Evolutionary conservation across 2,888 invertebrate genomes (phyloP).

Genomic region (Heliconius hortense): DNA sequence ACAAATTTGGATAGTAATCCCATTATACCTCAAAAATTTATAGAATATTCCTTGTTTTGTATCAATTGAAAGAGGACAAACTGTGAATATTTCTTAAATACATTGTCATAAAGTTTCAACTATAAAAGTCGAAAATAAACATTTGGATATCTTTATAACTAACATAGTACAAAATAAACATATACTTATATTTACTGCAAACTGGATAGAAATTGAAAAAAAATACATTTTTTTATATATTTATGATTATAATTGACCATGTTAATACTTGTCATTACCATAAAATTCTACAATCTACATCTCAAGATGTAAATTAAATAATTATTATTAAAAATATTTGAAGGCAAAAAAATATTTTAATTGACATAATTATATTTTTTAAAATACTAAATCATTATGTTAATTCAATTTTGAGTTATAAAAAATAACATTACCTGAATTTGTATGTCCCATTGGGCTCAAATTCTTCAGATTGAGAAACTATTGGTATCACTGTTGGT

Average conservation of each 20-base stretch:
- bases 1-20: too few relatives aligned
- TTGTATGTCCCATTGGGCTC: conserved; percentile 79
- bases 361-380: background rate
- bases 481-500: conserved; percentile 74
- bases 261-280: too few relatives aligned
- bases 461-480: conserved; percentile 77
- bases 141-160: background rate
- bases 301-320: background rate
- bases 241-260: too few relatives aligned
- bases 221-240: too few relatives aligned
- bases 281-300: background rate
- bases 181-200: too few relatives aligned
- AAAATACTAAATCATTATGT: background rate
- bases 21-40: too few relatives aligned
- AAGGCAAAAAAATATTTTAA: background rate
- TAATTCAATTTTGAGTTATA: background rate
- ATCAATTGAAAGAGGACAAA: too few relatives aligned
- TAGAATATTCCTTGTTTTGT: too few relatives aligned
- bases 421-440: conserved; percentile 61
- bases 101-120: too few relatives aligned
- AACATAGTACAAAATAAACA: background rate
- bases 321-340: background rate
- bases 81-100: too few relatives aligned
- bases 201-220: too few relatives aligned
- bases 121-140: too few relatives aligned